phyloP scores from a whole-genome alignment of 2,797 vertebrate species.

The Synanceia verrucosa region DNA sequence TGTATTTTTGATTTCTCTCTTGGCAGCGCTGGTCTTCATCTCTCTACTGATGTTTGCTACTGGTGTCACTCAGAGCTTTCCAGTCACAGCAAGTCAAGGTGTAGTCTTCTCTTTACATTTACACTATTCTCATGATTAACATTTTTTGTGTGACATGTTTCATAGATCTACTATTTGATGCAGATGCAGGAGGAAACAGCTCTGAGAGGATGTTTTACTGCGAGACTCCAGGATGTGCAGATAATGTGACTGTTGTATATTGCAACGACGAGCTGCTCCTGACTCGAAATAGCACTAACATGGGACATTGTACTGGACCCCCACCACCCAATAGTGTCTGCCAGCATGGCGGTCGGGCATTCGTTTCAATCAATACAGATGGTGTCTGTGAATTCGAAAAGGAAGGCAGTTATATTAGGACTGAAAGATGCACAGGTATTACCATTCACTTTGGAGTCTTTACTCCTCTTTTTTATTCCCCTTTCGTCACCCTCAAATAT shows the following conservation, averaged over 20 bases:
- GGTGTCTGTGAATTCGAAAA: conserved; percentile 5
- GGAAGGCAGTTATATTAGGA: accelerated
- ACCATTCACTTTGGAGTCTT: background rate
- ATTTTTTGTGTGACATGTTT: background rate
- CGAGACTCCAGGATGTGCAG: background rate
- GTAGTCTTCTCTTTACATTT: background rate
- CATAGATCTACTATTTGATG: background rate
- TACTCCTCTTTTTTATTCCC: no score
- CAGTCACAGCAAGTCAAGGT: background rate
- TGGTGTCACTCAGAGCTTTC: accelerated
- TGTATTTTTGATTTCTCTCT: conserved; percentile 11
- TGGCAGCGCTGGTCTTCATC: background rate
- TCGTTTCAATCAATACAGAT: accelerated
- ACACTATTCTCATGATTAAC: background rate
- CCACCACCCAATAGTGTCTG: conserved; percentile 12
- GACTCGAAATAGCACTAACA: accelerated
- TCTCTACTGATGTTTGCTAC: background rate
- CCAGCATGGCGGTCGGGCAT: background rate
- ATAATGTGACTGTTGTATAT: accelerated
- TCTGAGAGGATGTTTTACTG: background rate
- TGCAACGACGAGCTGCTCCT: accelerated
- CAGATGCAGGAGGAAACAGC: conserved; percentile 19
- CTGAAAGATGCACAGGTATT: conserved; percentile 30
- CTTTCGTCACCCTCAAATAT: background rate
- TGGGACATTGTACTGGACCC: background rate